Evolutionary conservation across 2,888 invertebrate species (phyloP).

Genomic region (Heliconius charithonia): DNA sequence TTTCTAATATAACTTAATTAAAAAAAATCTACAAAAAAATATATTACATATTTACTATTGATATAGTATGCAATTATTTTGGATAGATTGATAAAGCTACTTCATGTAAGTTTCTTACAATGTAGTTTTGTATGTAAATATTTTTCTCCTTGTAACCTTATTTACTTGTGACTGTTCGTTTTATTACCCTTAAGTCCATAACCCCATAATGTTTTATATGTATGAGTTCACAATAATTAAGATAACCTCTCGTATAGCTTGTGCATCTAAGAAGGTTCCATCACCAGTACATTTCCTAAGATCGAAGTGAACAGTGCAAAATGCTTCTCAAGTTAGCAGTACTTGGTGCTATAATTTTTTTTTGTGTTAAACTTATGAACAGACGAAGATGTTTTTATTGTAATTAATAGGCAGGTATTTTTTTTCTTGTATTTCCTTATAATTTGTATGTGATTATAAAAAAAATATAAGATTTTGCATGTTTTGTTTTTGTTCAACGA

Average conservation of each 20-base stretch:
- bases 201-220: slow-evolving; percentile 54
- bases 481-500: not conserved
- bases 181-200: slow-evolving; percentile 55
- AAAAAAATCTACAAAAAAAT: too few species aligned
- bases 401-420: slow-evolving; percentile 50
- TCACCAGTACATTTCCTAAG: slow-evolving; percentile 55
- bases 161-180: slow-evolving; percentile 42
- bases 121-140: slow-evolving; percentile 13
- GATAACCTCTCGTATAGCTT: slow-evolving; percentile 53
- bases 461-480: not conserved
- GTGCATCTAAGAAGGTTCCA: slow-evolving; percentile 37
- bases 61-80: not conserved
- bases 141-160: slow-evolving; percentile 46
- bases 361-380: slow-evolving; percentile 71
- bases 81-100: not conserved
- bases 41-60: too few species aligned
- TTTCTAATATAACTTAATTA: too few species aligned
- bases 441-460: not conserved
- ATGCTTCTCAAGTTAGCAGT: slow-evolving; percentile 75
- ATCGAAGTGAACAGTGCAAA: slow-evolving; percentile 51
- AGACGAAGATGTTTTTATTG: slow-evolving; percentile 59
- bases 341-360: slow-evolving; percentile 68
- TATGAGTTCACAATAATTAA: slow-evolving; percentile 43
- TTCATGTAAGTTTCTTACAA: not conserved
- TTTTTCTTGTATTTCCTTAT: not conserved